Evolutionary conservation across 2,797 vertebrate genomes (phyloP).

Genomic region (Gila robusta): DNA sequence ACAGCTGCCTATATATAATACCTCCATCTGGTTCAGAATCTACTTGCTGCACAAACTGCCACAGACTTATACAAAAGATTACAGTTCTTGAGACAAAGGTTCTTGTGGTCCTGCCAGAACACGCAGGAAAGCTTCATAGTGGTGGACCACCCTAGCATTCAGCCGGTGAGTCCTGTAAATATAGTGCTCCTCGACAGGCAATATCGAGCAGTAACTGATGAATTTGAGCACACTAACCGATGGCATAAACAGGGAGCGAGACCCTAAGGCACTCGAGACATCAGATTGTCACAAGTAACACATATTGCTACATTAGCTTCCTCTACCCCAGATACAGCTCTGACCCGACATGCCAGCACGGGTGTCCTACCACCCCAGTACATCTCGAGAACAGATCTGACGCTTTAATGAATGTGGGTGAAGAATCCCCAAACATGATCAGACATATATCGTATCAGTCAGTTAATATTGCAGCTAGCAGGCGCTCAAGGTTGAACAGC

Average conservation of each 20-base stretch:
- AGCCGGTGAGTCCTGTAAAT: background rate
- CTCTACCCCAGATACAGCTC: background rate
- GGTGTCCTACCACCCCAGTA: background rate
- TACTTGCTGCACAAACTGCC: background rate
- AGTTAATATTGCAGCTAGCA: background rate
- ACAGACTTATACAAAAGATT: background rate
- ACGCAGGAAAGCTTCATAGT: background rate
- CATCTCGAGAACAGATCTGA: background rate
- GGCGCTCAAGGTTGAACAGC: background rate
- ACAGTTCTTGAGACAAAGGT: background rate
- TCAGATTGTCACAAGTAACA: background rate
- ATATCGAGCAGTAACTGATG: background rate
- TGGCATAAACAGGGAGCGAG: background rate
- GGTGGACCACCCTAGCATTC: background rate
- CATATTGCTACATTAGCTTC: background rate
- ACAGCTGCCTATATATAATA: background rate
- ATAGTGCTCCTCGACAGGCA: background rate
- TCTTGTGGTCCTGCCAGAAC: background rate
- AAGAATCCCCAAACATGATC: background rate
- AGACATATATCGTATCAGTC: background rate
- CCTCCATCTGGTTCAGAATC: background rate
- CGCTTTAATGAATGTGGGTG: background rate
- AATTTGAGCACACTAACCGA: background rate
- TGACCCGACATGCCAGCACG: background rate
- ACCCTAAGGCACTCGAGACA: background rate